These are phyloP conservation scores for Epinotia nisella DNA, from an alignment of 2,888 invertebrate species.

Conservation along the genomic window DNA sequence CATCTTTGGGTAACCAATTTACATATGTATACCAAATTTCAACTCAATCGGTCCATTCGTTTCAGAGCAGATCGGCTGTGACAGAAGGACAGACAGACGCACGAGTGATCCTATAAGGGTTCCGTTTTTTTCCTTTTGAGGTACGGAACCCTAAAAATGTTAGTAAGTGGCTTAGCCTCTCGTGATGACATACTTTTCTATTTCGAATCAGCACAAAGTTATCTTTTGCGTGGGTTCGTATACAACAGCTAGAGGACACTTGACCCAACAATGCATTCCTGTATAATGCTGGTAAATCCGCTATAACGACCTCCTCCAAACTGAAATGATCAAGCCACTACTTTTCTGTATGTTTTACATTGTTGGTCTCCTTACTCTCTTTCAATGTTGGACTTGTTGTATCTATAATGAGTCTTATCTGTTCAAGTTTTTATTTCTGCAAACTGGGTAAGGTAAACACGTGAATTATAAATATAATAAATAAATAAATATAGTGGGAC, in stretches of 20 bases:
- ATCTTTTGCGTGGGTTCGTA: not conserved
- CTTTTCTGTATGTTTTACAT: not conserved
- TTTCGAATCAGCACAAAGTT: not conserved
- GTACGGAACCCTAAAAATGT: too few relatives aligned
- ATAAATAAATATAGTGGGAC: too few relatives aligned
- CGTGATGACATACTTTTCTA: not conserved
- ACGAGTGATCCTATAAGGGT: too few relatives aligned
- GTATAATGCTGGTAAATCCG: not conserved
- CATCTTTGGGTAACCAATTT: too few relatives aligned
- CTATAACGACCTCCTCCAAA: constrained; percentile 4
- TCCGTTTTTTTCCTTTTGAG: too few relatives aligned
- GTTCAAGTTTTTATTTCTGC: not conserved
- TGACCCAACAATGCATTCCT: not conserved
- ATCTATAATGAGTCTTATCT: not conserved
- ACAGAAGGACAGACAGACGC: too few relatives aligned
- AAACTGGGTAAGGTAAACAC: not conserved
- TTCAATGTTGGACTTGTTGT: not conserved
- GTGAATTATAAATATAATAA: too few relatives aligned
- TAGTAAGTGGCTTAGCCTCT: not conserved
- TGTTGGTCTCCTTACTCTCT: not conserved
- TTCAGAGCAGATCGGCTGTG: too few relatives aligned
- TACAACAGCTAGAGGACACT: not conserved
- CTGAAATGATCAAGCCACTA: not conserved
- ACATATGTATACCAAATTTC: too few relatives aligned
- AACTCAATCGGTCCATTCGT: too few relatives aligned